phyloP scores from a whole-genome alignment of 2,888 invertebrate species.

The Argyra leucocephala region DNA sequence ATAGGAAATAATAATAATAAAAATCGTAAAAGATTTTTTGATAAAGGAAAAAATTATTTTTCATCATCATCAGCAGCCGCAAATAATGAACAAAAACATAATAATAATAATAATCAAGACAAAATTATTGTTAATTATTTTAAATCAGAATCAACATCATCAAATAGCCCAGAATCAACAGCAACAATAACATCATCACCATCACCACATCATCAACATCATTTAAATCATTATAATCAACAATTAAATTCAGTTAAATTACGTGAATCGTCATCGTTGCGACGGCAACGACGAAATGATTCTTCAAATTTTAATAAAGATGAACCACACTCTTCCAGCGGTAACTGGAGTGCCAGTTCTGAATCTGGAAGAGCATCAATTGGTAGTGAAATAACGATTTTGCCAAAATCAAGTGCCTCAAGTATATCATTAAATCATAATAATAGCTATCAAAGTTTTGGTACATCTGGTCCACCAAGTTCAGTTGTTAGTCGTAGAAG shows the following conservation, averaged over 20 bases:
- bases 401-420: slow-evolving; percentile 61
- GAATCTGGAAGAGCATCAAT: slow-evolving; percentile 79
- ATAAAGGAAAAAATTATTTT: slow-evolving; percentile 9
- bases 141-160: slow-evolving; percentile 9
- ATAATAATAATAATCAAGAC: slow-evolving; percentile 1
- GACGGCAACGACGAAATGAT: slow-evolving; percentile 58
- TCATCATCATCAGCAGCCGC: neutral
- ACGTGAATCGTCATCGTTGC: slow-evolving; percentile 62
- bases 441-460: slow-evolving; percentile 30
- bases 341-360: slow-evolving; percentile 91
- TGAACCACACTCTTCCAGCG: slow-evolving; percentile 80
- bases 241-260: slow-evolving; percentile 52
- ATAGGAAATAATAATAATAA: slow-evolving; percentile 18
- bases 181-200: slow-evolving; percentile 12
- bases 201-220: neutral
- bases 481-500: slow-evolving; percentile 59
- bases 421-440: slow-evolving; percentile 58
- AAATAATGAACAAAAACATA: neutral
- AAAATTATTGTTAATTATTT: slow-evolving; percentile 7
- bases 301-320: slow-evolving; percentile 52
- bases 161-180: slow-evolving; percentile 11
- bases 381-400: slow-evolving; percentile 67
- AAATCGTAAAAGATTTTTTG: slow-evolving; percentile 9
- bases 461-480: slow-evolving; percentile 52
- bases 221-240: slow-evolving; percentile 17